Conservation (phyloP, 2,888 invertebrate genomes). For the Theretra japonica region DNA sequence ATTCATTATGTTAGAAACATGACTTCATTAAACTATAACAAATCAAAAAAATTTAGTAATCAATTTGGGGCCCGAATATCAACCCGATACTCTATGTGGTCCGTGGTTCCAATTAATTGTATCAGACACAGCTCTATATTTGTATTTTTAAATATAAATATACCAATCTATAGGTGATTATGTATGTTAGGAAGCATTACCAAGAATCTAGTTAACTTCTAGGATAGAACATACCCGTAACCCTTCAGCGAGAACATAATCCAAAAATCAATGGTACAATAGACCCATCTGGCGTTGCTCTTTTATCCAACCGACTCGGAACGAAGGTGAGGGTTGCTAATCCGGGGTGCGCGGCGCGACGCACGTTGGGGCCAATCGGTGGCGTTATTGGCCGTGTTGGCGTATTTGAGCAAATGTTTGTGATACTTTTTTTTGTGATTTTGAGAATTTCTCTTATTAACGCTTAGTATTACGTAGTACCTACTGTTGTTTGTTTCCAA, state of each 20-base stretch:
- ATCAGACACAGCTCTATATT: too few relatives aligned
- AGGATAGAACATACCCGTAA: neutral
- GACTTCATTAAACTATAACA: too few relatives aligned
- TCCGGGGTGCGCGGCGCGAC: constrained; percentile 1
- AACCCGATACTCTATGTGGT: too few relatives aligned
- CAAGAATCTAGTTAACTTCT: neutral
- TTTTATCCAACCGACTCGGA: constrained; percentile 6
- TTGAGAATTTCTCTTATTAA: too few relatives aligned
- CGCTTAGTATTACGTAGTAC: too few relatives aligned
- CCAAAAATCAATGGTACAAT: constrained; percentile 16
- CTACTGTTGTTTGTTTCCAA: too few relatives aligned
- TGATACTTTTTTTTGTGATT: neutral
- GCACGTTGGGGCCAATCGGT: constrained; percentile 19
- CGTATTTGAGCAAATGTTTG: constrained; percentile 7
- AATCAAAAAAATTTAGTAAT: too few relatives aligned
- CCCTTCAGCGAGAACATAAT: constrained; percentile 19
- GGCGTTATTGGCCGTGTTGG: neutral
- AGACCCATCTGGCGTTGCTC: constrained; percentile 18
- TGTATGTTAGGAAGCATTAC: neutral
- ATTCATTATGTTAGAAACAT: too few relatives aligned
- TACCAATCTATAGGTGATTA: neutral
- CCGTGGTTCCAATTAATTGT: too few relatives aligned
- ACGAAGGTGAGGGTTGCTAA: constrained; percentile 12
- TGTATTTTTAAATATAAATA: neutral
- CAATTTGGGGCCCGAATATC: too few relatives aligned